These are phyloP conservation scores for Paracanthobrama guichenoti DNA, from an alignment of 2,113 vertebrate genomes.

Conservation along the genomic window DNA sequence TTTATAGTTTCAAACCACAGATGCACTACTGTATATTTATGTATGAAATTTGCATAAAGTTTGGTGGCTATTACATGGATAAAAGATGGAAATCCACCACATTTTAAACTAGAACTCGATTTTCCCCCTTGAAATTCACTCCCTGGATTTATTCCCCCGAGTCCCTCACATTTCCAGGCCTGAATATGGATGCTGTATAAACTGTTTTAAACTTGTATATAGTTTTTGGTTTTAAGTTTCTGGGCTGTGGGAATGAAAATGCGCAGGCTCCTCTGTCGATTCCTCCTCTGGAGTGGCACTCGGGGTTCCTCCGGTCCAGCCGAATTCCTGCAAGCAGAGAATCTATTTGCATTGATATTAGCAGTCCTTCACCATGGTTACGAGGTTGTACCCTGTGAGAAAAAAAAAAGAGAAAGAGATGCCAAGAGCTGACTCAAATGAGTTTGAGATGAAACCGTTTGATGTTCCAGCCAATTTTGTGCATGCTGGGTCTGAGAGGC, in stretches of 20 bases:
- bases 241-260: neutral
- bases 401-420: constrained; percentile 47
- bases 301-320: constrained; percentile 7
- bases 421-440: constrained; percentile 60
- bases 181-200: neutral
- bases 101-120: too few relatives aligned
- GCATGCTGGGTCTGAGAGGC: neutral
- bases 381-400: constrained; percentile 50
- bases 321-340: constrained; percentile 53
- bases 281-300: constrained; percentile 20
- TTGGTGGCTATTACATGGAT: too few relatives aligned
- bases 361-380: constrained; percentile 56
- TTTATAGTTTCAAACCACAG: too few relatives aligned
- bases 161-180: too few relatives aligned
- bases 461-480: constrained; percentile 36
- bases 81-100: too few relatives aligned
- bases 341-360: constrained; percentile 61
- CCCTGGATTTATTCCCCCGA: too few relatives aligned
- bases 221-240: neutral
- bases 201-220: neutral
- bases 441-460: constrained; percentile 61
- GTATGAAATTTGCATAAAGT: too few relatives aligned
- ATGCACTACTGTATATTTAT: too few relatives aligned
- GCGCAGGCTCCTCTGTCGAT: too few relatives aligned
- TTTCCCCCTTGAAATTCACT: too few relatives aligned